Evolutionary conservation across 2,888 invertebrate species (phyloP), one percentile per base, ranked within the genome.

Genomic region (Agriotes lineatus): DNA sequence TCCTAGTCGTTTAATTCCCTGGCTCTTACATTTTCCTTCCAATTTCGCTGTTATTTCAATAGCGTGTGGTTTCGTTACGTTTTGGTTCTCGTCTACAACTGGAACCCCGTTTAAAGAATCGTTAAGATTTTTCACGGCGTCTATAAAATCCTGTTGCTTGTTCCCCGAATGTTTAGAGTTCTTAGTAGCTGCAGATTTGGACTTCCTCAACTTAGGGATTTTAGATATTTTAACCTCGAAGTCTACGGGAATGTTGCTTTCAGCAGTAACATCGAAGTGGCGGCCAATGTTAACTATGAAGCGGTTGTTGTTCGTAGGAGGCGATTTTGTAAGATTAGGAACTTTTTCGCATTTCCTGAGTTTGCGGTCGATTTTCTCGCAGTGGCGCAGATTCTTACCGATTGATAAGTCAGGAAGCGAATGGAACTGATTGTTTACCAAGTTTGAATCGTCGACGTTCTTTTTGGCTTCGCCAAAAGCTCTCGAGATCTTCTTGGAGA

Each of bases 331-430:
- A 48, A 67, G 67, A 72, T 77, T 77, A 12, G 65, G 67, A 39
- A 74, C 68, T 58, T 75, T 79, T 54, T 84, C 83, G 64, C 80
- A 83, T 74, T 83, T 86, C 35, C 92, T 85, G 62, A 92, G 82
- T 80, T 91, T 91, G 64, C 89, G 89, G 81, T 92, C 92, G 76
- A 92, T 92, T 74, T 89, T 88, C 80, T 92, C 92, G 66, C 90
- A 91, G 78, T 90, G 90, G 76, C 90, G 88, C 69, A 92, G 86
- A 79, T 90, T 90, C 80, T 90, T 90, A 68, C 91, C 88, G 19
- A 90, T 89, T 64, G 90, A 90, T 50, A 91, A 89, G 81, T 92
- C 91, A 6, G 92, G 92, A 71, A 92, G 83, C 18, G 91, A 91
- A 82, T 90, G 89, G 78, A 90, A 92, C 80, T 91, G 90, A 80